phyloP scores from a whole-genome alignment of 2,888 invertebrate species.

The Mechanitis messenoides region DNA sequence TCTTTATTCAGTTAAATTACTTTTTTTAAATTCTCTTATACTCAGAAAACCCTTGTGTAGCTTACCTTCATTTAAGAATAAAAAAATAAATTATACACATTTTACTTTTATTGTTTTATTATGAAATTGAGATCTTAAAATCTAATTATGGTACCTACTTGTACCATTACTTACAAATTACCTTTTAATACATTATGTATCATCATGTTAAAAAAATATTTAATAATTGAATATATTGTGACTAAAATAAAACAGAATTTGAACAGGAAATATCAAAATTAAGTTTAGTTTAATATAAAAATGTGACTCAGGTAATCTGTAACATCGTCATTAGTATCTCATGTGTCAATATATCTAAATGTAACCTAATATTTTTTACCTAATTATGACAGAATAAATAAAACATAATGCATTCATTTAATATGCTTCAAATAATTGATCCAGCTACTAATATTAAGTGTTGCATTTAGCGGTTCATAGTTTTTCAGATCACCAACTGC shows the following conservation, averaged over 20 bases:
- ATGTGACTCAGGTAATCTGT: slow-evolving; percentile 10
- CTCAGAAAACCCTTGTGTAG: neutral
- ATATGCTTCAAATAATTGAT: slow-evolving; percentile 34
- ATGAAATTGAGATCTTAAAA: slow-evolving; percentile 55
- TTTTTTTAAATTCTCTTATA: neutral
- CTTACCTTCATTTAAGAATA: neutral
- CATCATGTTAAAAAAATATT: slow-evolving; percentile 13
- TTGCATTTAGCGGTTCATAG: slow-evolving; percentile 55
- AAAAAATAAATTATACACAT: slow-evolving; percentile 55
- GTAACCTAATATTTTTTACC: slow-evolving; percentile 13
- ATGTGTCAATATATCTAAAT: slow-evolving; percentile 17
- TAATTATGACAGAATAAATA: slow-evolving; percentile 15
- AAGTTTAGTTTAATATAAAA: slow-evolving; percentile 13
- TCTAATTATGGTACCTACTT: slow-evolving; percentile 52
- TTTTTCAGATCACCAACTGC: slow-evolving; percentile 73
- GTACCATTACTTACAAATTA: slow-evolving; percentile 41
- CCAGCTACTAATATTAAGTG: slow-evolving; percentile 57
- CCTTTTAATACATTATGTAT: slow-evolving; percentile 23
- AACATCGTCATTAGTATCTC: slow-evolving; percentile 17
- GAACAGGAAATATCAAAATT: slow-evolving; percentile 13
- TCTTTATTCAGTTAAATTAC: neutral
- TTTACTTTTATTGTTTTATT: slow-evolving; percentile 59
- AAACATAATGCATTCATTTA: slow-evolving; percentile 22
- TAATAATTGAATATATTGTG: slow-evolving; percentile 21
- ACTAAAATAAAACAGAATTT: slow-evolving; percentile 13